A percentile compares a stretch with the other conserved stretches of the same genome.
Evolutionary conservation across 1,140 invertebrate genomes (phyloP).

Genomic region (Diorhabda carinulata): DNA sequence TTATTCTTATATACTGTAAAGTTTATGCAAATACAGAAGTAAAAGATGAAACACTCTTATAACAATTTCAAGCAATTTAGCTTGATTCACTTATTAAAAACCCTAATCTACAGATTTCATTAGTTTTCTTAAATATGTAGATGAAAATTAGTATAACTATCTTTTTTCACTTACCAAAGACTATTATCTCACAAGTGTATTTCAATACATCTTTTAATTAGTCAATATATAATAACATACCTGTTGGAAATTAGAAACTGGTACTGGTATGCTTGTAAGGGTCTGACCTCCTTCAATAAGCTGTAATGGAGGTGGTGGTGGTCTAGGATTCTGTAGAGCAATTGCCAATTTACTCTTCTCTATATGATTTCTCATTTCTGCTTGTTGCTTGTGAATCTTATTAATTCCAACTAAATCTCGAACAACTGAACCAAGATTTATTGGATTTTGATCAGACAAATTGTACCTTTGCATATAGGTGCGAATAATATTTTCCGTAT

Average conservation of each 20-base stretch:
- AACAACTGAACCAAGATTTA: slow-evolving; percentile 26
- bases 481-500: slow-evolving; percentile 25
- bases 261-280: background rate
- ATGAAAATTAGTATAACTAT: no score
- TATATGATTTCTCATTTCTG: slow-evolving; percentile 5
- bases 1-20: no score
- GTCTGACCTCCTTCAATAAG: background rate
- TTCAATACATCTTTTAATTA: no score
- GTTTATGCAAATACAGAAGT: no score
- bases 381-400: slow-evolving; percentile 13
- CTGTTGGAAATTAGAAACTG: background rate
- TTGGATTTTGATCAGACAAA: slow-evolving; percentile 25
- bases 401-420: slow-evolving; percentile 26
- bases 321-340: background rate
- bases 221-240: no score
- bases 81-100: no score
- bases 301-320: background rate
- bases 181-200: no score
- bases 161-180: no score
- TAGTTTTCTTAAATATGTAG: no score
- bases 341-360: background rate
- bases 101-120: no score
- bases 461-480: slow-evolving; percentile 27
- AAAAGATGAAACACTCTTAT: no score
- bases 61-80: no score